Conservation (phyloP, 2,113 vertebrate species). For the Saimiri boliviensis region DNA sequence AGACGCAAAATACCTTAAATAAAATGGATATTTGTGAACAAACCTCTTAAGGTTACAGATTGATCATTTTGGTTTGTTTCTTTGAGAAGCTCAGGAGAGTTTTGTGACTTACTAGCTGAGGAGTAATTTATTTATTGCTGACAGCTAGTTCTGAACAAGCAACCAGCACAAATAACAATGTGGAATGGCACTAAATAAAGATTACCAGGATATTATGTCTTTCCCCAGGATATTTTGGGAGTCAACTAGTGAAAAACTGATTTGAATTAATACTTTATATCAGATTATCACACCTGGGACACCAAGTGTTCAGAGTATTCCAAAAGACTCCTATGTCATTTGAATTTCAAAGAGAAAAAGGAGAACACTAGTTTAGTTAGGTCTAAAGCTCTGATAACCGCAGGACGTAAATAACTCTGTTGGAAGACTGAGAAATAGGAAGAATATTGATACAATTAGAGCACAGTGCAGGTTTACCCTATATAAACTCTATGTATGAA, state of each 20-base stretch:
- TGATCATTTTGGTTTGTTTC: constrained; percentile 73
- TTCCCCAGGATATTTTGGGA: constrained; percentile 34
- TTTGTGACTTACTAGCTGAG: constrained; percentile 64
- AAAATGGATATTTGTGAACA: constrained; percentile 78
- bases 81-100: constrained; percentile 66
- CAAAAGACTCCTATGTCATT: neutral
- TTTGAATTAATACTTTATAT: constrained; percentile 56
- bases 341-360: constrained; percentile 61
- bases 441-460: constrained; percentile 46
- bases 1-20: constrained; percentile 48
- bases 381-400: neutral
- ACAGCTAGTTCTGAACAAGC: constrained; percentile 70
- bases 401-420: constrained; percentile 59
- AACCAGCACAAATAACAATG: constrained; percentile 64
- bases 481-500: neutral
- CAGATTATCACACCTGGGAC: constrained; percentile 42
- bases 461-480: neutral
- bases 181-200: constrained; percentile 71
- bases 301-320: constrained; percentile 31
- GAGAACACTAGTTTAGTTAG: neutral
- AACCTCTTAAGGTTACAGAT: constrained; percentile 68
- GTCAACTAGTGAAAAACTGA: constrained; percentile 59
- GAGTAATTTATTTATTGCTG: constrained; percentile 75
- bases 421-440: constrained; percentile 53
- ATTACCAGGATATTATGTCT: constrained; percentile 54